Base-by-base conservation (phyloP, 2,113 vertebrate species). In the Rhinolophus ferrumequinum region DNA sequence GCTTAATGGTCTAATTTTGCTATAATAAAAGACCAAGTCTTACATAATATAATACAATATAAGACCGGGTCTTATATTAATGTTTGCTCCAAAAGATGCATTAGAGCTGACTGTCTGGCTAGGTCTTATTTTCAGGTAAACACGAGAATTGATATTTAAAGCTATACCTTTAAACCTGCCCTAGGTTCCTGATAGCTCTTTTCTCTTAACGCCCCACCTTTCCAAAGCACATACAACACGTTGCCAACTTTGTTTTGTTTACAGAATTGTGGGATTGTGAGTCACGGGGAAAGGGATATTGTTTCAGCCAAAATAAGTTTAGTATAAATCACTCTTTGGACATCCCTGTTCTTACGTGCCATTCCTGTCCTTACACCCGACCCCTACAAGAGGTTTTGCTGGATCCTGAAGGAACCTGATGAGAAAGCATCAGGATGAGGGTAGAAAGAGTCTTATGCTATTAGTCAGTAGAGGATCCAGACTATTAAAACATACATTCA, bases 221-320 rank as follows among this genome's bases (percentile, higher is more conserved):
- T 41, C 26, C 33, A 92, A 95, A 86, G 10, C 24, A 96, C 21
- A 21, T 81, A 77, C 33, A 58, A 67, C 38, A 87, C 18, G 67
- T 8, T 89, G 67, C 41, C 87, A 91, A 69, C 79, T 80, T 92
- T 66, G 69, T 81, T 94, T 81, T 96, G 38, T 96, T 95, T 92
- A 75, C 1, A 82, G 28, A 87, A 62, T n/a, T 64, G 16, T 69
- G 82, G 38, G 19, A 66, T 84, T 93, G 30, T 97, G 87, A 95
- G 88, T 87, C 30, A 76, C 30, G 44, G 24, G 30, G 30, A 69
- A 86, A 66, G 69, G 52, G 22, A 62, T 95, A 88, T 70, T 84
- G 1, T 93, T 47, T 89, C 58, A 90, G 58, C 24, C 90, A 92
- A 92, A 52, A 83, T 22, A 47, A 62, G 18, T 21, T 86, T 82